These are phyloP conservation scores for Tuberolachnus salignus DNA, from an alignment of 2,888 invertebrate genomes.

Conservation along the genomic window DNA sequence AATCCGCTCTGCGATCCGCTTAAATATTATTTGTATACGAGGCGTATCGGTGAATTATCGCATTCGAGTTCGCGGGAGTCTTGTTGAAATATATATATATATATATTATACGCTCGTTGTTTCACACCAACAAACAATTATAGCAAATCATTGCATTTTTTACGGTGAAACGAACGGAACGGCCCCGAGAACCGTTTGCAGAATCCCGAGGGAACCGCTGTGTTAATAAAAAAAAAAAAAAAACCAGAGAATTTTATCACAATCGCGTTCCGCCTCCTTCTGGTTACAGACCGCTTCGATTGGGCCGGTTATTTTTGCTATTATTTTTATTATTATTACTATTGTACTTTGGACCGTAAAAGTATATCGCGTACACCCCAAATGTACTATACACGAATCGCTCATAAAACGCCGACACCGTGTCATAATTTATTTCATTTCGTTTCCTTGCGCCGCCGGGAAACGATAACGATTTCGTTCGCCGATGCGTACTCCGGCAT, in stretches of 20 bases:
- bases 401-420: conserved; percentile 17
- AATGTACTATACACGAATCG: conserved; percentile 42
- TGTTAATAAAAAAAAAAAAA: neutral
- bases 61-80: too few species aligned
- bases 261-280: conserved; percentile 14
- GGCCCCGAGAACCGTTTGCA: too few species aligned
- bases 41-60: too few species aligned
- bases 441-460: neutral
- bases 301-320: conserved; percentile 29
- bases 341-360: conserved; percentile 8
- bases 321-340: conserved; percentile 7
- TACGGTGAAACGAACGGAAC: too few species aligned
- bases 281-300: conserved; percentile 22
- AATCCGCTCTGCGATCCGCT: too few species aligned
- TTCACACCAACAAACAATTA: too few species aligned
- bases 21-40: too few species aligned
- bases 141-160: too few species aligned
- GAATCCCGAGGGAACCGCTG: too few species aligned
- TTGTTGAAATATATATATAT: too few species aligned
- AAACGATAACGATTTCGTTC: conserved; percentile 17
- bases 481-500: neutral
- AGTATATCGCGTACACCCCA: conserved; percentile 40
- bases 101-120: too few species aligned
- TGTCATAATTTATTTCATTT: conserved; percentile 29
- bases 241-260: neutral